A percentile compares a stretch with the other conserved stretches of the same genome.
Conservation (phyloP, 1,140 invertebrate genomes). For the Mesaphorura yosii region DNA sequence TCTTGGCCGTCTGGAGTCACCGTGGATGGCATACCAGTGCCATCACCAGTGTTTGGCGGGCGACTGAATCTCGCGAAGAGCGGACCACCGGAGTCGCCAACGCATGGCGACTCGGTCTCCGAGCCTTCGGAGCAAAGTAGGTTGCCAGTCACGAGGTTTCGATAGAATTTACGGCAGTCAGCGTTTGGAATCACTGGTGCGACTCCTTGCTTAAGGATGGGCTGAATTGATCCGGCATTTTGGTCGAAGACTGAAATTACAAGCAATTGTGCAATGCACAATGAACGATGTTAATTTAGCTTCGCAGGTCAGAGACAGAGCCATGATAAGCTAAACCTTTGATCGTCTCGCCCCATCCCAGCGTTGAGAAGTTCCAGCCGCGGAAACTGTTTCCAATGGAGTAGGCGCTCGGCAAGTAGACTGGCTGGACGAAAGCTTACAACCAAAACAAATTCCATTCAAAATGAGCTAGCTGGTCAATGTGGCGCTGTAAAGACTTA, state of each 20-base stretch:
- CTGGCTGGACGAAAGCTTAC: slow-evolving; percentile 24
- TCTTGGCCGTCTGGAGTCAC: slow-evolving; percentile 2
- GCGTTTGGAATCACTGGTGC: slow-evolving; percentile 17
- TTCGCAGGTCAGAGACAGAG: background rate
- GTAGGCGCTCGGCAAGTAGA: slow-evolving; percentile 22
- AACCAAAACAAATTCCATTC: background rate
- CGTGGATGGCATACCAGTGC: background rate
- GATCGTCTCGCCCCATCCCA: slow-evolving; percentile 21
- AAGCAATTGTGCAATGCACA: too few species aligned
- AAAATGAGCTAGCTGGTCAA: background rate
- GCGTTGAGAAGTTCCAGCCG: slow-evolving; percentile 15
- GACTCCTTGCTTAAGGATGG: slow-evolving; percentile 15
- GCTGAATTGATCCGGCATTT: slow-evolving; percentile 6
- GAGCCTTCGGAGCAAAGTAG: slow-evolving; percentile 14
- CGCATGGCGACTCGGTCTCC: slow-evolving; percentile 12
- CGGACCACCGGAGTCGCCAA: slow-evolving; percentile 20
- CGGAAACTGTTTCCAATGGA: slow-evolving; percentile 19
- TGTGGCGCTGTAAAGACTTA: background rate
- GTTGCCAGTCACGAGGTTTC: slow-evolving; percentile 20
- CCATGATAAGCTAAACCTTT: slow-evolving; percentile 10
- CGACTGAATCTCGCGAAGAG: slow-evolving; percentile 17
- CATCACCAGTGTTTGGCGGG: background rate
- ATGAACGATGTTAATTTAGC: too few species aligned
- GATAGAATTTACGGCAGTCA: slow-evolving; percentile 18
- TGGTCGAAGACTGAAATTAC: slow-evolving; percentile 3